Evolutionary conservation across 2,113 vertebrate species (phyloP), one percentile per base, ranked within the genome.

Genomic region (Parus major): DNA sequence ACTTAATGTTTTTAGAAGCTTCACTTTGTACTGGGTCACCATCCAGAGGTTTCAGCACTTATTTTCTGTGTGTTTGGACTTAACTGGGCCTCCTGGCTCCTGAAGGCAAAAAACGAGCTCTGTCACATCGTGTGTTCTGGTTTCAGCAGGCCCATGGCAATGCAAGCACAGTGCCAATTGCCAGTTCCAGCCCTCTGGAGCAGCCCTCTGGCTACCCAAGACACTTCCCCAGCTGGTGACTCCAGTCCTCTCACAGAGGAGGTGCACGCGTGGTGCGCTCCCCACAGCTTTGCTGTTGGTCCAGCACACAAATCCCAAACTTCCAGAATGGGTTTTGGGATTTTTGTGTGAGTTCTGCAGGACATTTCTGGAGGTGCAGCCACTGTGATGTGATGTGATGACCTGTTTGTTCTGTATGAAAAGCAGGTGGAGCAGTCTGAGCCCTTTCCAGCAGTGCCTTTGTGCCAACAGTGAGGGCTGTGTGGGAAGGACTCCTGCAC

Each of bases 231-330:
- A 59, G 16, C 33, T 81, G 64, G 21, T 42, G 72, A 39, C 19
- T 81, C 53, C 25, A 13, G 9, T 49, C 8, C 41, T 53, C 35
- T 55, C 39, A 9, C n/a, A 55, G 18, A 50, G n/a, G 33, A 80
- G 33, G 7, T 31, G 5, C 8, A 0, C 1, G 7, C 1, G 18
- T 0, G 0, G 17, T 11, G 36, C 2, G 9, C n/a, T 35, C 64
- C 46, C 49, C 49, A 1, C 4, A 13, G 35, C 65, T 65, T 46
- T 56, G 36, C 19, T 65, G 10, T 56, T 35, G 16, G 33, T 65
- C 66, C 59, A 52, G 31, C 36, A 42, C 9, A 47, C 41, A 56
- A 64, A 80, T 7, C 56, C 27, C 57, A 39, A 4, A 33, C 24
- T 64, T 50, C 20, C 39, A 71, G 47, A 64, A 25, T 0, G 6